Base-by-base conservation (phyloP, 2,113 vertebrate genomes). In the Alexandromys fortis region DNA sequence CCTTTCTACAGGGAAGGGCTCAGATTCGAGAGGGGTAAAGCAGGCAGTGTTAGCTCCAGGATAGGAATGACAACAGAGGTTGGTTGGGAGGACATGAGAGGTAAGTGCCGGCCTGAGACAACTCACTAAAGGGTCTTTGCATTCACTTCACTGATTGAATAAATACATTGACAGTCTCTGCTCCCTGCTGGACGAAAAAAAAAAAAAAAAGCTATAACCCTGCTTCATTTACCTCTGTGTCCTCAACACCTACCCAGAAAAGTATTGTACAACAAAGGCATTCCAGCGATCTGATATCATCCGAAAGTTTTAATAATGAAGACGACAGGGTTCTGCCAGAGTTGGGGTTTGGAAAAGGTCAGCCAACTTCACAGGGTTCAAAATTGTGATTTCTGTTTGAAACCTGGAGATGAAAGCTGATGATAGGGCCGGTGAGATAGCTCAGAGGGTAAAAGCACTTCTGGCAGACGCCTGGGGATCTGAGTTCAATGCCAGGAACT, bases 351-450 rank as follows among this genome's bases (percentile, higher is more conserved):
- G 86, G 76, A 90, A 97, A 63, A 94, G n/a, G 30, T 68, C 75
- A 83, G 30, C 58, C 24, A 12, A 35, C 26, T 76, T 4, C 5
- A 61, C 45, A 91, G 9, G 52, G 17, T 55, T 89, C 38, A 75
- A 86, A 94, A 61, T 33, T 91, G 58, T 38, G 73, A 55, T 68
- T 96, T 96, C 58, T 52, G 28, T 95, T 95, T 94, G 73, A 92
- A 81, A 89, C 3, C 42, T 75, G 7, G 1, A 63, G 47, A 61
- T 63, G 24, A 85, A 86, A 94, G 58, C 30, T 21, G 52, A 35
- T 38, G 0, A 38, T 24, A 49, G 85, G 33, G 47, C 86, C 9
- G 3, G 49, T n/a, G 24, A 87, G 86, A 55, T n/a, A n/a, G 12
- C 33, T 49, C 58, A 33, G 17, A 9, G 30, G 45, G 65, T 70